These are phyloP conservation scores for Sminthurinus signatus DNA, from an alignment of 1,140 invertebrate genomes.

Conservation along the genomic window DNA sequence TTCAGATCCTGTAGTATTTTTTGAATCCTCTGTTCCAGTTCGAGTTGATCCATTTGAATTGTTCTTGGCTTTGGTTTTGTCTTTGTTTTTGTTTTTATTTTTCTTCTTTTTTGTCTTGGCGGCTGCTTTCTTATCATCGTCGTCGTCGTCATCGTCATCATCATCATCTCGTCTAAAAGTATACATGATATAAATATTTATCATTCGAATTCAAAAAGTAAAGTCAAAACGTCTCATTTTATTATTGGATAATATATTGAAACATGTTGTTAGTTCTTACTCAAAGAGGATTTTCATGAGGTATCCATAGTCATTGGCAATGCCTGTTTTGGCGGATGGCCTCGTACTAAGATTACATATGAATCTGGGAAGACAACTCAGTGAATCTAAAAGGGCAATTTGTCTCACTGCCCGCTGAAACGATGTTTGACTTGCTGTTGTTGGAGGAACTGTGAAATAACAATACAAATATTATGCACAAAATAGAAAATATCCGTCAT, in stretches of 20 bases:
- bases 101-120: neutral
- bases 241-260: too few relatives aligned
- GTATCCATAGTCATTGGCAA: conserved; percentile 32
- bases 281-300: conserved; percentile 29
- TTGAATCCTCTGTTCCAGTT: too few relatives aligned
- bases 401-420: conserved; percentile 13
- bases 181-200: neutral
- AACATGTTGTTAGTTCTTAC: too few relatives aligned
- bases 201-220: conserved; percentile 2
- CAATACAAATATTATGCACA: too few relatives aligned
- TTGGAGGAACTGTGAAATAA: too few relatives aligned
- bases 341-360: conserved; percentile 29
- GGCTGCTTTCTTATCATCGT: neutral
- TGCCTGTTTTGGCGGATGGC: conserved; percentile 21
- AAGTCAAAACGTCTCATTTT: neutral
- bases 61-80: too few relatives aligned
- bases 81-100: neutral
- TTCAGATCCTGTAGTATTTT: too few relatives aligned
- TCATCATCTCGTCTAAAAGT: conserved; percentile 12
- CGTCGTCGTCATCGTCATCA: conserved; percentile 11
- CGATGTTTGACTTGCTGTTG: too few relatives aligned
- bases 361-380: conserved; percentile 34
- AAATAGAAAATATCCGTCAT: too few relatives aligned
- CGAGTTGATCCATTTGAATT: too few relatives aligned
- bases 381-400: conserved; percentile 24